Evolutionary conservation across 2,797 vertebrate genomes (phyloP).

Genomic region (Petrocephalus schoutedeni): DNA sequence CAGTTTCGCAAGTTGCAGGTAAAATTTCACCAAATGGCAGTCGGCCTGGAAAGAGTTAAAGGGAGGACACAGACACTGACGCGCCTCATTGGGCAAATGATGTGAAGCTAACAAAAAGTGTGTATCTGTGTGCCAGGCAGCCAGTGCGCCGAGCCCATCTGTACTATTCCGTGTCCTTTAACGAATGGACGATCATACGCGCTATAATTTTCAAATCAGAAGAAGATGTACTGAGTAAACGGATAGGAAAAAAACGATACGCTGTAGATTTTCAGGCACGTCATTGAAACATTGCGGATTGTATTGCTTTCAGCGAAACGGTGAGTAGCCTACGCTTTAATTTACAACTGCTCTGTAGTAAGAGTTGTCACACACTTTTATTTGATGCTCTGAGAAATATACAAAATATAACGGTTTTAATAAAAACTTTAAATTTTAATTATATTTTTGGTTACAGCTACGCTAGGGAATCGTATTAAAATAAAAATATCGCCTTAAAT

Average conservation of each 20-base stretch:
- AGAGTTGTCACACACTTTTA: slow-evolving; percentile 13
- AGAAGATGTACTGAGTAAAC: slow-evolving; percentile 67
- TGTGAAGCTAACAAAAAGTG: slow-evolving; percentile 98
- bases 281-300: slow-evolving; percentile 58
- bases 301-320: slow-evolving; percentile 46
- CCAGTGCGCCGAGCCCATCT: slow-evolving; percentile 85
- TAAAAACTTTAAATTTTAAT: not conserved
- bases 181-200: slow-evolving; percentile 42
- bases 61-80: slow-evolving; percentile 87
- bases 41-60: slow-evolving; percentile 85
- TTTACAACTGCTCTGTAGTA: not conserved
- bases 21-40: slow-evolving; percentile 52
- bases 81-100: slow-evolving; percentile 99
- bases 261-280: slow-evolving; percentile 29
- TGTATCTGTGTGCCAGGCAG: slow-evolving; percentile 87
- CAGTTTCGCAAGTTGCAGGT: slow-evolving; percentile 19
- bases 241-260: slow-evolving; percentile 35
- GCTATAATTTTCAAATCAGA: slow-evolving; percentile 53
- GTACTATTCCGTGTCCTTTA: slow-evolving; percentile 58
- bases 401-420: not conserved
- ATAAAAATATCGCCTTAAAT: not conserved
- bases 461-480: not conserved
- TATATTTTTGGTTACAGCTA: not conserved
- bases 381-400: slow-evolving; percentile 15
- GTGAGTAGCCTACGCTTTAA: slow-evolving; percentile 37